Base-by-base conservation (phyloP, 2,797 vertebrate genomes). In the Rhincodon typus region DNA sequence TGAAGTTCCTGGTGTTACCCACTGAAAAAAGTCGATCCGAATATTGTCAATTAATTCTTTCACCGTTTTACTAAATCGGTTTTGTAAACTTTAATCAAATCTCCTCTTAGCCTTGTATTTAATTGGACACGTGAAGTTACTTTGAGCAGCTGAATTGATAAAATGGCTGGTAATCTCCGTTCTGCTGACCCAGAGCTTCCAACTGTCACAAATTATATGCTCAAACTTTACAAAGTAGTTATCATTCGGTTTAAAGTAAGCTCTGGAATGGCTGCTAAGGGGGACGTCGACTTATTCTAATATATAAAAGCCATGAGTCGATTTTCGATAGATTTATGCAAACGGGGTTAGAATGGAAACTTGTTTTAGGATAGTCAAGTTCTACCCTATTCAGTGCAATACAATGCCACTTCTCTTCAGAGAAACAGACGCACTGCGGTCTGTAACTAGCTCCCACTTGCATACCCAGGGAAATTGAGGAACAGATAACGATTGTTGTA, bases 201-300 rank as follows among this genome's bases (percentile, higher is more conserved):
- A 72, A 72, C 38, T 27, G 93, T 50, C 66, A 50, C 30, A 50
- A 94, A 97, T 97, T 97, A 97, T 97, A 97, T 97, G 96, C 96
- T 98, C 38, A 42, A 46, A 69, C 62, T n/a, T 38, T 27, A 69
- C 70, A 74, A 74, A 50, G 25, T 69, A 94, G 34, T 94, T 94
- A 74, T 30, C 30, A 13, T 34, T 70, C 42, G 17, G 70, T 94
- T 72, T 74, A 74, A 74, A 46, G 70, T 94, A 74, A 74, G 42
- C 19, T 94, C 74, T 94, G 38, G 69, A 70, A 74, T 30, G 17
- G 17, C 74, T 74, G 94, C 94, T 23, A 72, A 72, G 25, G n/a
- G 42, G 12, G 3, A 12, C 15, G n/a, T 94, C 66, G 91, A 67
- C 12, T 50, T 72, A 46, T 94, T 38, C 10, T 38, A 69, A 3